phyloP scores from a whole-genome alignment of 2,113 vertebrate genomes.

The Ia io region DNA sequence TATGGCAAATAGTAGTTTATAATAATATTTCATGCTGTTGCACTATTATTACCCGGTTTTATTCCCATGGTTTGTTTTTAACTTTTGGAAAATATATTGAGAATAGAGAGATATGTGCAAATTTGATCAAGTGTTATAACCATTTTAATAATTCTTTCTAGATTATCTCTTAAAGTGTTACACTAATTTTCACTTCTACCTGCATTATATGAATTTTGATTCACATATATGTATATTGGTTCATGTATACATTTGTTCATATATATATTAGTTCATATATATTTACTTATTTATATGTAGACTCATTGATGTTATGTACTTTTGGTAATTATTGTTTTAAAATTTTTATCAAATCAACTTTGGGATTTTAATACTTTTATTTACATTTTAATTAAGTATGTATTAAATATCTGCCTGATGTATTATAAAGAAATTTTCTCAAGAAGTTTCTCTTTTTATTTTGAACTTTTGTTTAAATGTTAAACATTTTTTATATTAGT shows the following conservation, averaged over 20 bases:
- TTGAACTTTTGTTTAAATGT: neutral
- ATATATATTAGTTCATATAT: too few relatives aligned
- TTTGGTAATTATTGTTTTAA: neutral
- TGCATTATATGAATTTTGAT: neutral
- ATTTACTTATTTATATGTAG: neutral
- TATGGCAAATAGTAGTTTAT: neutral
- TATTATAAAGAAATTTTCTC: neutral
- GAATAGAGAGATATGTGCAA: neutral
- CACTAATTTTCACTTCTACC: neutral
- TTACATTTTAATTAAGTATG: neutral
- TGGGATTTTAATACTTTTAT: neutral
- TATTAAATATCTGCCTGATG: neutral
- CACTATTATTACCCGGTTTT: neutral
- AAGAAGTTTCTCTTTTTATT: neutral
- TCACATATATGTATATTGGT: neutral
- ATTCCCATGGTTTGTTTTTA: neutral
- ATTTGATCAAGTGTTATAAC: neutral
- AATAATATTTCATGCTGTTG: neutral
- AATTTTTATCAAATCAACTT: neutral
- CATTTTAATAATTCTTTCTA: neutral
- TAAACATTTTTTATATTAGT: neutral
- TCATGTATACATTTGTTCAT: neutral
- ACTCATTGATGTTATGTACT: neutral
- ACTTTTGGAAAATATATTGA: neutral
- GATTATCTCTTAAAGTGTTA: neutral